Evolutionary conservation across 1,140 invertebrate species (phyloP), one percentile per base, ranked within the genome.

Genomic region (Aphidius ervi): DNA sequence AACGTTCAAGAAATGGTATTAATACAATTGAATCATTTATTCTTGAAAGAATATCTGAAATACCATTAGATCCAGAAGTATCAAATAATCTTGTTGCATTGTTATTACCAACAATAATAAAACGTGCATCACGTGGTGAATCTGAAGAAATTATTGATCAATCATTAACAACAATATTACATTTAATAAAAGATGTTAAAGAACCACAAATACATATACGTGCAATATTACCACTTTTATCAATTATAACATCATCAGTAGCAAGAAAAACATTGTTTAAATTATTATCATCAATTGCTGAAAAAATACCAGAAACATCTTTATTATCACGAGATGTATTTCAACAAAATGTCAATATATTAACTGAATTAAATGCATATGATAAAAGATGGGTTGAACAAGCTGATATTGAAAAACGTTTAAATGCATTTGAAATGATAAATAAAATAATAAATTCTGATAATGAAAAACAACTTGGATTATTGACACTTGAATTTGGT

Each of bases 371-470:
- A 43, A 98, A 98, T 80, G 85, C 94, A 0, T 97, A 86, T 82
- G 90, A 97, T 77, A 79, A 82, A 23, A 85, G 86, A 58, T 91
- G 91, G 85, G 82, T 97, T 6, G 94, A 97, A 64, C 94, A 98
- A 71, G 93, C 95, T 0, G 94, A 98, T 77, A 95, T 92, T 71
- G 85, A 91, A 49, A 83, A 82, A 62, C 82, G 96, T 65, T 74
- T 97, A 9, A 85, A 88, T 56, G 84, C 88, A 0, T 90, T 92
- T 55, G 84, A 85, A 62, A 72, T 82, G 64, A 83, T 95, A 46
- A 83, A 86, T 56, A 62, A 75, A 37, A 74, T 89, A 43, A 70
- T 84, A 9, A 37, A 47, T 8, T 82, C 85, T n/a, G 71, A 72
- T 9, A 72, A 82, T 50, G 70, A 40, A 9, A 41, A 79, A 60